Base-by-base conservation (phyloP, 2,113 vertebrate genomes). In the Thryonomys swinderianus region DNA sequence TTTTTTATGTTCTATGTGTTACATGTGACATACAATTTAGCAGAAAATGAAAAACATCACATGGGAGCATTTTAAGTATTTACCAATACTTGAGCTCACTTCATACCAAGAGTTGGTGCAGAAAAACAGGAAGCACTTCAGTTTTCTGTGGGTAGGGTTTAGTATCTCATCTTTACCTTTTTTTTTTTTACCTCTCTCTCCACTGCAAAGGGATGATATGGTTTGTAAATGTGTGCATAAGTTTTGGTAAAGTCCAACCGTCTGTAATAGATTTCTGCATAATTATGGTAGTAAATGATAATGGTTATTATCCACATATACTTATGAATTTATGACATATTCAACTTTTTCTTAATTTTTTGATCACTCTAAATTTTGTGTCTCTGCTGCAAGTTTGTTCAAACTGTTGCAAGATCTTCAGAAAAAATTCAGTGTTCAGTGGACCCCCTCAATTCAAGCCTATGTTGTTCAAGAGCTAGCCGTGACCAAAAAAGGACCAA, bases 51-150 rank as follows among this genome's bases (percentile, higher is more conserved):
- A 30, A 9, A 88, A 21, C 13, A 11, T 11, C 42, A 59, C 20
- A 18, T 45, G 20, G 32, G 30, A 74, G 32, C 14, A 18, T 64
- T 62, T 37, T 48, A 79, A 25, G 32, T 45, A n/a, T 12, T 42
- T 7, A 11, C 37, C 45, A 16, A 69, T 64, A 48, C 51, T 57
- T 74, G 40, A 21, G 25, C 11, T n/a, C 18, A 7, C 40, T 11
- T 1, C 42, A 20, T 1, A 62, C 42, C 59, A 79, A 32, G 27
- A 25, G 30, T 53, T 74, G 27, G 66, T 12, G 34, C 48, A 23
- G 5, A 57, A 32, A 5, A 2, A 1, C 85, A 34, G 13, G 32
- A 27, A 4, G 2, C 4, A 4, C 21, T 37, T 2, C 25, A 42
- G 40, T 18, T 53, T 82, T 53, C 55, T 53, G 12, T 7, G 18